Percentiles rank a stretch among this genome's conserved stretches.
Evolutionary conservation across 1,140 invertebrate species (phyloP).

Genomic region (Uloborus diversus): DNA sequence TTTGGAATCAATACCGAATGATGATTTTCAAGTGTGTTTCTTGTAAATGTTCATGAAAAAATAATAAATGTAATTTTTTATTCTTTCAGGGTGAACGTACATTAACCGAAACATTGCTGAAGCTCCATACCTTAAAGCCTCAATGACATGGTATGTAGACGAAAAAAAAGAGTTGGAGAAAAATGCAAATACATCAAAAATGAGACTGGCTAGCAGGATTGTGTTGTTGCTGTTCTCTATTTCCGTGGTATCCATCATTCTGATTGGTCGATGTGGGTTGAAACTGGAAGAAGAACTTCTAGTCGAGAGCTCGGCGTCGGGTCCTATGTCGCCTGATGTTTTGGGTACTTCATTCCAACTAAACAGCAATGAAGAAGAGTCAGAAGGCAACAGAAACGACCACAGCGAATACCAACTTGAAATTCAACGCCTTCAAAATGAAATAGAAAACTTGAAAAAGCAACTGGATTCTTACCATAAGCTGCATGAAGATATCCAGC

Average conservation of each 20-base stretch:
- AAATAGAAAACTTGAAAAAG: conserved; percentile 66
- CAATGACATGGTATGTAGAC: conserved; percentile 2
- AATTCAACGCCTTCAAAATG: conserved; percentile 71
- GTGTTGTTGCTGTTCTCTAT: conserved; percentile 63
- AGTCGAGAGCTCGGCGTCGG: conserved; percentile 14
- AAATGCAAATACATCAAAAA: conserved; percentile 15
- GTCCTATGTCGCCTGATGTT: conserved; percentile 43
- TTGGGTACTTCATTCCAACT: conserved; percentile 22
- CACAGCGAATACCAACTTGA: conserved; percentile 71
- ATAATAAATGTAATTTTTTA: too few relatives aligned
- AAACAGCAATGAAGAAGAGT: neutral
- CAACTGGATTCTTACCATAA: conserved; percentile 16
- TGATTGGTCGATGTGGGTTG: conserved; percentile 64
- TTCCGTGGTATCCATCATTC: conserved; percentile 64
- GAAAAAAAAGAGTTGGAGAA: conserved; percentile 11
- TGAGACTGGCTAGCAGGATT: conserved; percentile 63
- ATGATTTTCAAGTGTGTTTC: too few relatives aligned
- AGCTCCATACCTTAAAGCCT: too few relatives aligned
- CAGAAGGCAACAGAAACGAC: conserved; percentile 8
- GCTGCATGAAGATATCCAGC: conserved; percentile 24
- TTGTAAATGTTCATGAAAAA: too few relatives aligned
- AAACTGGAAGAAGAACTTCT: conserved; percentile 62
- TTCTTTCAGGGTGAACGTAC: neutral
- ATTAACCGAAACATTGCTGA: neutral
- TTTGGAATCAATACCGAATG: too few relatives aligned